Conservation (phyloP, 2,888 invertebrate genomes). For the Phengaris arion region DNA sequence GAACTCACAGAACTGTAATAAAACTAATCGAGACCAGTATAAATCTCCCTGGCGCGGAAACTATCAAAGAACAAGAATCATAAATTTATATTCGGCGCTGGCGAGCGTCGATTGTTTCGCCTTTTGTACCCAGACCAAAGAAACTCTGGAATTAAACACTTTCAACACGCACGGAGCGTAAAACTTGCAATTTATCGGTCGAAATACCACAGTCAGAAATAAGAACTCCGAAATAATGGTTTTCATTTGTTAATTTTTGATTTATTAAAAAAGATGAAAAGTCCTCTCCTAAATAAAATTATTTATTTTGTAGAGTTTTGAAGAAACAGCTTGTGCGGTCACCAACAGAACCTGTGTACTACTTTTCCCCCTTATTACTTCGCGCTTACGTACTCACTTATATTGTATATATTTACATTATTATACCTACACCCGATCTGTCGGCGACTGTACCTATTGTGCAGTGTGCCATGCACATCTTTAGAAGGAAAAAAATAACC, state of each 20-base stretch:
- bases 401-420: too few relatives aligned
- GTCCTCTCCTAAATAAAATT: too few relatives aligned
- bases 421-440: too few relatives aligned
- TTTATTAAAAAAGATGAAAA: not conserved
- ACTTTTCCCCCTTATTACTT: too few relatives aligned
- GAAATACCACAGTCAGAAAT: not conserved
- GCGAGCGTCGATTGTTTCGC: constrained; percentile 70
- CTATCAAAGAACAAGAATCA: constrained; percentile 69
- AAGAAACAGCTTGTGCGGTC: not conserved
- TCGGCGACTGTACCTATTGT: too few relatives aligned
- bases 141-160: constrained; percentile 23
- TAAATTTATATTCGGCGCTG: constrained; percentile 64
- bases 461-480: too few relatives aligned
- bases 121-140: constrained; percentile 31
- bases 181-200: constrained; percentile 9
- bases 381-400: too few relatives aligned
- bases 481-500: too few relatives aligned
- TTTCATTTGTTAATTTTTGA: not conserved
- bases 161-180: constrained; percentile 4
- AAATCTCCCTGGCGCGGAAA: constrained; percentile 50
- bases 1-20: constrained; percentile 32
- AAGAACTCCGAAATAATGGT: not conserved
- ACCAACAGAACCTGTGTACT: too few relatives aligned
- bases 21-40: constrained; percentile 41
- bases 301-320: not conserved